phyloP scores from a whole-genome alignment of 2,797 vertebrate genomes.

The Rhadinocentrus ornatus region DNA sequence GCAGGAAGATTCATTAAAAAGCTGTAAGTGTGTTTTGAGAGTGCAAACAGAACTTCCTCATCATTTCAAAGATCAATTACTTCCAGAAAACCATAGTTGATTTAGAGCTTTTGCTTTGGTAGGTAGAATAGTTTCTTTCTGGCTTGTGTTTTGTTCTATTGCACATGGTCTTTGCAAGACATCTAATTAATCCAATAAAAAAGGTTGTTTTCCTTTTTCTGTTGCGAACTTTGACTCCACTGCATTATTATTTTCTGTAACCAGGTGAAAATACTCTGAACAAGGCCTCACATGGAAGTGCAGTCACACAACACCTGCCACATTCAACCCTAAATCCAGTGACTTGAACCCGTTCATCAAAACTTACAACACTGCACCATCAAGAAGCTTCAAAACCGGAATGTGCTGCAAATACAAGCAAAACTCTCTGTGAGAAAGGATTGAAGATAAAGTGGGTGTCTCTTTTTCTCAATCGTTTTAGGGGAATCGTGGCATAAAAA shows the following conservation, averaged over 20 bases:
- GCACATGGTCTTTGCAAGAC: slow-evolving; percentile 81
- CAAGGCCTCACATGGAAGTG: slow-evolving; percentile 75
- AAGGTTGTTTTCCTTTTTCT: slow-evolving; percentile 69
- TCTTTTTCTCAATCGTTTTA: background rate
- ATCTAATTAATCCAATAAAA: slow-evolving; percentile 85
- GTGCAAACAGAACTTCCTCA: slow-evolving; percentile 51
- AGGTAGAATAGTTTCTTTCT: slow-evolving; percentile 54
- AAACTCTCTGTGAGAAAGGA: background rate
- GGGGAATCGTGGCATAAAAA: background rate
- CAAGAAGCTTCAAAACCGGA: slow-evolving; percentile 42
- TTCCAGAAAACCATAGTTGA: slow-evolving; percentile 53
- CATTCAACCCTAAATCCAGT: slow-evolving; percentile 53
- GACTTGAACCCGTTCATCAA: slow-evolving; percentile 58
- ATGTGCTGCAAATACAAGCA: slow-evolving; percentile 1
- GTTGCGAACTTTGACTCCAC: slow-evolving; percentile 79
- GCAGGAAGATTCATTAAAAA: slow-evolving; percentile 58
- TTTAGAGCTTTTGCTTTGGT: slow-evolving; percentile 40
- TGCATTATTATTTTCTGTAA: slow-evolving; percentile 86
- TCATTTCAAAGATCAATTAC: slow-evolving; percentile 56
- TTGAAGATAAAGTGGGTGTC: background rate
- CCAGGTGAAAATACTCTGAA: slow-evolving; percentile 82
- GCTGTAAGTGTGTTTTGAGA: slow-evolving; percentile 51
- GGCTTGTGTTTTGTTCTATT: slow-evolving; percentile 73
- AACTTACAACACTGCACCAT: slow-evolving; percentile 51
- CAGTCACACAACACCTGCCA: slow-evolving; percentile 60